Evolutionary conservation across 2,888 invertebrate genomes (phyloP).

Genomic region (Danaus chrysippus): DNA sequence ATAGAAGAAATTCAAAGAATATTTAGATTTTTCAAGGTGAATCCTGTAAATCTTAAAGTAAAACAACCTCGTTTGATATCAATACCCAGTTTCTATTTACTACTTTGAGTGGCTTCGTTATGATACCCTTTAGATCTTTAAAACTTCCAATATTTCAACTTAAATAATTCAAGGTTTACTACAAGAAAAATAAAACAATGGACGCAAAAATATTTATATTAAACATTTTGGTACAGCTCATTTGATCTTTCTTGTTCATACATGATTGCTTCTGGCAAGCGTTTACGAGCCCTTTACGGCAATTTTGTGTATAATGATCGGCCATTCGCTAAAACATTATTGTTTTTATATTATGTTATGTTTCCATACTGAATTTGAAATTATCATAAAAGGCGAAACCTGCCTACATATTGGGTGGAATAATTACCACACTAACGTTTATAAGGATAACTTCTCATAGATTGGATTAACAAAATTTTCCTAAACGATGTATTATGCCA

Average conservation of each 20-base stretch:
- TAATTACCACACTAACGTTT: no score
- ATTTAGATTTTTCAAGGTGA: no score
- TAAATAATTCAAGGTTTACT: not conserved
- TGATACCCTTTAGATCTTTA: not conserved
- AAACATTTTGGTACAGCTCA: slow-evolving; percentile 15
- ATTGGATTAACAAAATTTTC: no score
- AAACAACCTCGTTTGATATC: slow-evolving; percentile 8
- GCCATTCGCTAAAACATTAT: slow-evolving; percentile 25
- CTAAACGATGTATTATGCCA: no score
- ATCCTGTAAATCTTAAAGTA: no score
- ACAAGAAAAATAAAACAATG: not conserved
- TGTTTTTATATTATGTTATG: slow-evolving; percentile 14
- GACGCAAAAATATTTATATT: not conserved
- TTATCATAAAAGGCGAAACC: not conserved
- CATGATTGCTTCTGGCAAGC: slow-evolving; percentile 20
- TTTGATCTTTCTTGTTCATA: slow-evolving; percentile 16
- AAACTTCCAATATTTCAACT: slow-evolving; percentile 5
- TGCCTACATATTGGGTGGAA: no score
- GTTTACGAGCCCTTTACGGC: slow-evolving; percentile 16
- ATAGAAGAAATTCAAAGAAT: no score
- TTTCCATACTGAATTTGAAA: not conserved
- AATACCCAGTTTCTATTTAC: slow-evolving; percentile 3
- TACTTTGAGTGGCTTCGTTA: slow-evolving; percentile 10
- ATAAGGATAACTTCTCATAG: no score
- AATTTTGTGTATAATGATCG: slow-evolving; percentile 18